Base-by-base conservation (phyloP, 2,888 invertebrate species). In the Chelonus formosanus region DNA sequence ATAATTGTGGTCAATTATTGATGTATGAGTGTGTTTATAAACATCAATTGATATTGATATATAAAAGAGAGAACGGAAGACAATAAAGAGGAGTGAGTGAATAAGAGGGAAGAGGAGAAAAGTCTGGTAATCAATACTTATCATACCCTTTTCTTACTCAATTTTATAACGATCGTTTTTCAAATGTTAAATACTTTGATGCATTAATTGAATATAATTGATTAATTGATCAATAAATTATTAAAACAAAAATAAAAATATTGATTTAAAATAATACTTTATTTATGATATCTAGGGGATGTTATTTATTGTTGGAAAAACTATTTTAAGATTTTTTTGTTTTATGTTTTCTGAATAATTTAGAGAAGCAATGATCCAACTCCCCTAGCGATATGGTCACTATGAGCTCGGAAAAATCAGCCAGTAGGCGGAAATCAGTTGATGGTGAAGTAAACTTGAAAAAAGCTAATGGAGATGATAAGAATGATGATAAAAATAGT, bases 321-420 rank as follows among this genome's bases (percentile, higher is more conserved):
- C n/a, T 1, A 20, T 20, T 20, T 20, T 1, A 20, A 20, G 20
- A 20, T 20, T 20, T 20, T 20, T 20, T 20, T 20, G 20, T 20
- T 20, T 20, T 20, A 20, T 20, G 20, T 20, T 20, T 32, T 52
- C 7, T 8, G 5, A 31, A 52, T 32, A 5, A 52, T 52, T 52
- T 67, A 87, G 86, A 83, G 85, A 79, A 85, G 86, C 79, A 85
- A 87, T 81, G 86, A 86, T 84, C 86, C 87, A 82, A 86, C 85
- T 84, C 86, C 85, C 78, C 85, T 87, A 78, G 87, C 85, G 73
- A 86, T 86, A 89, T 89, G 89, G 89, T 89, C 86, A 89, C 89
- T 77, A 89, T 89, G 89, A 89, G 88, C 85, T 87, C 88, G 74
- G 89, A 89, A 79, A 89, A 89, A 84, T 86, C 87, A 86, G 87